Percentiles rank a stretch among this genome's conserved stretches.
These are phyloP conservation scores for Chloebia gouldiae DNA, from an alignment of 2,113 vertebrate species.

Conservation along the genomic window DNA sequence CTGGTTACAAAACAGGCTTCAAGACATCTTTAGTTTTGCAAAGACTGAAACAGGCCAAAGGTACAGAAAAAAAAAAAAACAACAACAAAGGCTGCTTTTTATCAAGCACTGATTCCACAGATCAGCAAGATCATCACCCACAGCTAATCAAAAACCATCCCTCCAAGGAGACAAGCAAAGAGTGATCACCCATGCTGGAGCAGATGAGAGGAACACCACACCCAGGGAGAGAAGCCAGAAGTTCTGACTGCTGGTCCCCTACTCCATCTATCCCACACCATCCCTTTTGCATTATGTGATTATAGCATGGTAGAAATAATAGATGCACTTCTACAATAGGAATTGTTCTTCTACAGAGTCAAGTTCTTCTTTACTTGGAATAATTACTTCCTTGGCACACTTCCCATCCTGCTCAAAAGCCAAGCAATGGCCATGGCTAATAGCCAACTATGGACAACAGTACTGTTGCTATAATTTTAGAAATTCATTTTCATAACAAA, in stretches of 20 bases:
- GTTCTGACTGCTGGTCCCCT: not conserved
- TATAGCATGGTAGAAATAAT: not conserved
- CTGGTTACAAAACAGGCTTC: not conserved
- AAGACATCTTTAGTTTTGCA: not conserved
- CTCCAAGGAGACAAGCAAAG: not conserved
- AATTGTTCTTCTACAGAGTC: not conserved
- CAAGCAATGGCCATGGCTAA: not conserved
- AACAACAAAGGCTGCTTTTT: not conserved
- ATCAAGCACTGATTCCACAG: not conserved
- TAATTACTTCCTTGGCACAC: not conserved
- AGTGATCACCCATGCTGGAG: rapidly evolving
- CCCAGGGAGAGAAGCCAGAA: not conserved
- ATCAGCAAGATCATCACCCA: not conserved
- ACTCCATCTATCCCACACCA: not conserved
- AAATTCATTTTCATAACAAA: not conserved
- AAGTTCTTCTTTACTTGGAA: not conserved
- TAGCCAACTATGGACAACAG: not conserved
- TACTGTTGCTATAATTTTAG: not conserved
- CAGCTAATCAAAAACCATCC: not conserved
- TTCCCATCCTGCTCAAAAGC: not conserved
- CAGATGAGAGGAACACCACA: not conserved
- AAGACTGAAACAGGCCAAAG: not conserved
- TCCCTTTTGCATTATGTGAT: not conserved
- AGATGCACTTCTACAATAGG: not conserved
- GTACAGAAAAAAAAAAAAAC: not conserved